Conservation (phyloP, 2,888 invertebrate species). For the Rhingia campestris region DNA sequence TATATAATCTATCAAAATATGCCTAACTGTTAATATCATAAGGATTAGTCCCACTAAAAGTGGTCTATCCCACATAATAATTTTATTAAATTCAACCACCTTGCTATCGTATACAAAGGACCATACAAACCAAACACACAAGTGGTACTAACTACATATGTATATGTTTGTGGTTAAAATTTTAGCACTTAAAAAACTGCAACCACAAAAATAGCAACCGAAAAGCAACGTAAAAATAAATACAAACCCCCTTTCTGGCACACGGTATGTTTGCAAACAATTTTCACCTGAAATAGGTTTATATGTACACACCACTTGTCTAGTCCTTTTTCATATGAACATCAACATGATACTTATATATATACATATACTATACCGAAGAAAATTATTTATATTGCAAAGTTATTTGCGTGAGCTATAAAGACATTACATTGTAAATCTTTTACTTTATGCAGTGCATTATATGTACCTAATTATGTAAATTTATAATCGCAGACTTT, state of each 20-base stretch:
- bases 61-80: neutral
- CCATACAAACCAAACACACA: slow-evolving; percentile 15
- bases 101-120: neutral
- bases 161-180: slow-evolving; percentile 37
- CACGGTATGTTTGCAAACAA: slow-evolving; percentile 39
- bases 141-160: neutral
- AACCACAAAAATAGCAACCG: slow-evolving; percentile 50
- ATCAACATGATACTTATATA: slow-evolving; percentile 31
- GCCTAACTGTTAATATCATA: too few relatives aligned
- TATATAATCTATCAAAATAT: too few relatives aligned
- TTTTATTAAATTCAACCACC: slow-evolving; percentile 15
- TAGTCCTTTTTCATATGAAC: slow-evolving; percentile 36
- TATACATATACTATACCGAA: neutral
- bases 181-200: slow-evolving; percentile 43
- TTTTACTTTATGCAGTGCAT: slow-evolving; percentile 19
- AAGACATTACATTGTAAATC: slow-evolving; percentile 25
- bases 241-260: slow-evolving; percentile 19
- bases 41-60: neutral
- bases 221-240: slow-evolving; percentile 38
- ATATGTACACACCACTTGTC: slow-evolving; percentile 38
- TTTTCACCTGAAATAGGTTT: slow-evolving; percentile 47
- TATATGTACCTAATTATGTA: slow-evolving; percentile 15
- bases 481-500: neutral
- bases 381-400: slow-evolving; percentile 35
- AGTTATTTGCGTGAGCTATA: slow-evolving; percentile 62